Conservation (phyloP, 2,888 invertebrate species). For the Zeuzera pyrina region DNA sequence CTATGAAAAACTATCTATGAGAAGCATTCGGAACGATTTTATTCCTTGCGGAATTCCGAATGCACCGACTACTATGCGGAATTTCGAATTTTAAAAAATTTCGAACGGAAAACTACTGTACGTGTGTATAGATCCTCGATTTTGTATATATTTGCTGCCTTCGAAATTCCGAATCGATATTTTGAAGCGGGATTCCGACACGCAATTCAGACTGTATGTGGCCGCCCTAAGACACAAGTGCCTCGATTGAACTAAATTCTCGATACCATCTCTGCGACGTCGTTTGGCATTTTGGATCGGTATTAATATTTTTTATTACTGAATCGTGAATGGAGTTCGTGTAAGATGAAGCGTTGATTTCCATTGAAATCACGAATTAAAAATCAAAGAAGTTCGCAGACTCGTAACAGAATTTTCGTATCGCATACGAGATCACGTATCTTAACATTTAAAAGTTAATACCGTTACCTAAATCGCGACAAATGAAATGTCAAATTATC, state of each 20-base stretch:
- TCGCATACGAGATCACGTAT: constrained; percentile 3
- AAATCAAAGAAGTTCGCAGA: not conserved
- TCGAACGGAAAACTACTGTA: no score
- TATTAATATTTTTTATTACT: constrained; percentile 9
- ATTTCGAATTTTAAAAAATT: no score
- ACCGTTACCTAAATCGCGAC: no score
- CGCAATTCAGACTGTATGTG: not conserved
- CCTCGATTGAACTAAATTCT: constrained; percentile 9
- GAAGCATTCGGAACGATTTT: no score
- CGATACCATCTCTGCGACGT: constrained; percentile 25
- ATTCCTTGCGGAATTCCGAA: no score
- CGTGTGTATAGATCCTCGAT: no score
- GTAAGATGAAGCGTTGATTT: constrained; percentile 22
- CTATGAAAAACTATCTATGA: no score
- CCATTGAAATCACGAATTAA: constrained; percentile 1
- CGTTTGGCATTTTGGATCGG: constrained; percentile 21
- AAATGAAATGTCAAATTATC: no score
- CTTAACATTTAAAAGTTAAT: no score
- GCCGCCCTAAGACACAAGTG: not conserved
- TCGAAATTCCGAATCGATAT: not conserved
- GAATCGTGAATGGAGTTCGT: constrained; percentile 20
- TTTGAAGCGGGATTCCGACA: not conserved
- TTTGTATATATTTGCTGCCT: not conserved
- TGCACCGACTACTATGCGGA: no score
- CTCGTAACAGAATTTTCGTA: not conserved